Evolutionary conservation across 23 tunicate species (phyloP).

Genomic region (Halocynthia roretzi): DNA sequence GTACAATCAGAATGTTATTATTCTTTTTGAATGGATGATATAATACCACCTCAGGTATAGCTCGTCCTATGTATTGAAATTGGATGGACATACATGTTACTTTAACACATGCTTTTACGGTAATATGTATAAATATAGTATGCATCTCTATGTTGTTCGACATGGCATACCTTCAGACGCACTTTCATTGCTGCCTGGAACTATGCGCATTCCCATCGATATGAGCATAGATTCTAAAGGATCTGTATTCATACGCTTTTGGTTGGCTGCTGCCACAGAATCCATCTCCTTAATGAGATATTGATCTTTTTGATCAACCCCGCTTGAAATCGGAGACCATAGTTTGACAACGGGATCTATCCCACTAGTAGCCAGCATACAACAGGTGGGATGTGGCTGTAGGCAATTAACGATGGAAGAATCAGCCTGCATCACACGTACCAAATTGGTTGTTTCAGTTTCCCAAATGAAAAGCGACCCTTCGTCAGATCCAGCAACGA

Average conservation of each 20-base stretch:
- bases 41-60: no score
- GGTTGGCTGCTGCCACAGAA: slow-evolving; percentile 57
- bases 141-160: slow-evolving; percentile 24
- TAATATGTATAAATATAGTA: not conserved
- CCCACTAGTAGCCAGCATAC: slow-evolving; percentile 92
- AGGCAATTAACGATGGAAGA: slow-evolving; percentile 82
- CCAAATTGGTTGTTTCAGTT: slow-evolving; percentile 43
- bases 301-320: not conserved
- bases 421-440: slow-evolving; percentile 75
- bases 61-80: no score
- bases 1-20: no score
- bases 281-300: slow-evolving; percentile 4
- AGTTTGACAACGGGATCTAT: slow-evolving; percentile 64
- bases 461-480: slow-evolving; percentile 93
- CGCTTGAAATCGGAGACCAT: slow-evolving; percentile 49
- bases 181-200: slow-evolving; percentile 16
- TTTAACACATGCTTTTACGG: no score
- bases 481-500: slow-evolving; percentile 95
- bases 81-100: no score
- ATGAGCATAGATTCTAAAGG: slow-evolving; percentile 62
- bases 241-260: slow-evolving; percentile 61
- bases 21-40: no score
- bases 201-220: slow-evolving; percentile 64
- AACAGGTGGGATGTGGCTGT: slow-evolving; percentile 76
- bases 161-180: slow-evolving; percentile 34